Conservation (phyloP, 1,140 invertebrate genomes). For the Trachelipus rathkii region DNA sequence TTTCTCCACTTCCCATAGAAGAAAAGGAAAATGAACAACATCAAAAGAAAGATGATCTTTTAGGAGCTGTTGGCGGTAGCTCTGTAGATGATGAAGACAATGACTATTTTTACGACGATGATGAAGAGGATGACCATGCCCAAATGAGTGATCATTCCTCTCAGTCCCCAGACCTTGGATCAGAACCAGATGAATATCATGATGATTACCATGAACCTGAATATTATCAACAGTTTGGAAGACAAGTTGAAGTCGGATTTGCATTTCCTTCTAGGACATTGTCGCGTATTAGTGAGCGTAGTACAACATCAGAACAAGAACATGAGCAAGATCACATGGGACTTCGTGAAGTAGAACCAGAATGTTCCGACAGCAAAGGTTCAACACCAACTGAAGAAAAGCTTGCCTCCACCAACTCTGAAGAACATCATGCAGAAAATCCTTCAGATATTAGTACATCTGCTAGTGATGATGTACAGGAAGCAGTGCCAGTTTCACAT, state of each 20-base stretch:
- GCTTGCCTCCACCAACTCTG: conserved; percentile 32
- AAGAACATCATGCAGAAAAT: conserved; percentile 40
- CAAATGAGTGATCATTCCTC: conserved; percentile 45
- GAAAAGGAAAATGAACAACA: neutral
- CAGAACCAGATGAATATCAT: conserved; percentile 44
- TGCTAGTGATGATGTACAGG: conserved; percentile 57
- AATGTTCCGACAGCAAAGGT: conserved; percentile 41
- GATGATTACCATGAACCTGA: conserved; percentile 45
- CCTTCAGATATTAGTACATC: conserved; percentile 55
- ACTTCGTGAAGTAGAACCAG: conserved; percentile 37
- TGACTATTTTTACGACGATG: conserved; percentile 36
- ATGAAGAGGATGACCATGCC: conserved; percentile 41
- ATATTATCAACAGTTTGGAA: conserved; percentile 38
- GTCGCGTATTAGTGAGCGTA: conserved; percentile 78
- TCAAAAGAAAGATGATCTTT: neutral
- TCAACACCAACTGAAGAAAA: conserved; percentile 44
- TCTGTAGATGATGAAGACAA: conserved; percentile 30
- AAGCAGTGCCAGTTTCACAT: conserved; percentile 61
- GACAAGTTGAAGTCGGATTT: conserved; percentile 50
- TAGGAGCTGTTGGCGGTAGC: conserved; percentile 35
- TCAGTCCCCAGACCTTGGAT: conserved; percentile 43
- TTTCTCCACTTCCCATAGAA: conserved; percentile 2
- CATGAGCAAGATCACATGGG: conserved; percentile 45
- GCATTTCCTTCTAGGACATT: conserved; percentile 66
- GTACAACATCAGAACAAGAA: conserved; percentile 76